Base-by-base conservation (phyloP, 1,140 invertebrate genomes). In the Cydia amplana region DNA sequence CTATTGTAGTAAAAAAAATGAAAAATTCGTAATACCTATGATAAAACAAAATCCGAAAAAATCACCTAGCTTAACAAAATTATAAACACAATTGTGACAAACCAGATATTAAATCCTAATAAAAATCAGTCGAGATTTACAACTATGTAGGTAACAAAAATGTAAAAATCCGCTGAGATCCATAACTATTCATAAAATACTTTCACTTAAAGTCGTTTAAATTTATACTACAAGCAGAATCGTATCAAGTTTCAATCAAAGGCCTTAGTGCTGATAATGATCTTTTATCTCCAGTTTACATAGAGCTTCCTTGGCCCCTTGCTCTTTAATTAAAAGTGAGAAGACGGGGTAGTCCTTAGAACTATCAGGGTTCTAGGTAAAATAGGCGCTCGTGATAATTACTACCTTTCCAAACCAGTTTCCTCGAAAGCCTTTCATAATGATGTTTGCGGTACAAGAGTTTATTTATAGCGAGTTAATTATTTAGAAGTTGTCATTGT, bases 211-310 rank as follows among this genome's bases (percentile, higher is more conserved):
- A 65, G 64, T 36, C 64, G 64, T 80, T 80, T 77, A 77, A 76
- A 76, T 79, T 81, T 80, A 77, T 82, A 74, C 77, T 46, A 76
- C 64, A 67, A 74, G 72, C 64, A 75, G 75, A 16, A 76, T 73
- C 46, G 65, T 82, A 85, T 85, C 82, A 79, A 77, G 64, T 85
- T 85, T 84, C 84, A 84, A 84, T 83, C 80, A 81, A 80, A 82
- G 78, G 83, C 81, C 76, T 51, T 32, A 46, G 46, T 75, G 67
- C 60, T 77, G 82, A 82, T 84, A 80, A 79, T 73, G 43, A 80
- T 82, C 76, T 79, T 74, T 43, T 25, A 55, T 36, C 49, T 60
- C 84, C 82, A 83, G 16, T 81, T 49, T 80, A 76, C 18, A 2
- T 64, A 63, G 72, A 76, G 10, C 67, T 74, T 20, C 65, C 65